A percentile compares a stretch with the other conserved stretches of the same genome.
These are phyloP conservation scores for Nomada fabriciana DNA, from an alignment of 2,888 invertebrate species.

Conservation along the genomic window DNA sequence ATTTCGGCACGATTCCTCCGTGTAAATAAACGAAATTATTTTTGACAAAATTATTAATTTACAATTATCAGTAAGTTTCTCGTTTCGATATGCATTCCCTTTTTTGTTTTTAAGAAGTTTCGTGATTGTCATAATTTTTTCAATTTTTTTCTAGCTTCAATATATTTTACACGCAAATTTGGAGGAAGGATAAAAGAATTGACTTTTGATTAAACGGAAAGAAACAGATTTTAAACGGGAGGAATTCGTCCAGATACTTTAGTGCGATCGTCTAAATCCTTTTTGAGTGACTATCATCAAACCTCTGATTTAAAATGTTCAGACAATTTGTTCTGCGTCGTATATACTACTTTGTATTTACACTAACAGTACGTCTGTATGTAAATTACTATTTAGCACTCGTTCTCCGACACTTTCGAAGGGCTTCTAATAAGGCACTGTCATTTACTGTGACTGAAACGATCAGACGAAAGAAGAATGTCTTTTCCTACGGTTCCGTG, in stretches of 20 bases:
- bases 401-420: conserved; percentile 67
- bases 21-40: neutral
- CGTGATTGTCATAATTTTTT: conserved; percentile 30
- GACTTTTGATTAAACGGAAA: neutral
- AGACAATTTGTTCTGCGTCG: conserved; percentile 8
- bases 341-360: conserved; percentile 55
- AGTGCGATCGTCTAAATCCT: conserved; percentile 11
- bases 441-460: conserved; percentile 71
- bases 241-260: conserved; percentile 24
- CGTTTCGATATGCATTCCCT: conserved; percentile 31
- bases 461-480: conserved; percentile 60
- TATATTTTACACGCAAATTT: too few species aligned
- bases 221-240: conserved; percentile 12
- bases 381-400: conserved; percentile 65
- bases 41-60: neutral
- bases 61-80: neutral
- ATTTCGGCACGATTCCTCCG: conserved; percentile 19
- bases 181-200: neutral
- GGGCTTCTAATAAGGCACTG: conserved; percentile 75
- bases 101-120: neutral
- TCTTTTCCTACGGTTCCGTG: conserved; percentile 56
- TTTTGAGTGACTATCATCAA: neutral
- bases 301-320: conserved; percentile 17
- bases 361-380: conserved; percentile 56
- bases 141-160: neutral